Evolutionary conservation across 2,113 vertebrate species (phyloP).

Genomic region (Chitala chitala): DNA sequence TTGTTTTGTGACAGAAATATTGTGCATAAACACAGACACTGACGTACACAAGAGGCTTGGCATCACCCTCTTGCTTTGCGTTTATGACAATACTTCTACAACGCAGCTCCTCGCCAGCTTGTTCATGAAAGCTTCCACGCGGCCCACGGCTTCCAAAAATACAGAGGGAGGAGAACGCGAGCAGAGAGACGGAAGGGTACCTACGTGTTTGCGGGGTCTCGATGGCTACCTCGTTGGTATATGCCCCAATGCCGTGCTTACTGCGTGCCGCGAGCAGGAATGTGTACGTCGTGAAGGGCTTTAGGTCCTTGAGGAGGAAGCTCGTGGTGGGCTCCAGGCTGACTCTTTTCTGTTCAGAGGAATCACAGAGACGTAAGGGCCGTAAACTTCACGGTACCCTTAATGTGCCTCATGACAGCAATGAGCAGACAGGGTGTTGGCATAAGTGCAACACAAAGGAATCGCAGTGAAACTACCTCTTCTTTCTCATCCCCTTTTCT

Average conservation of each 20-base stretch:
- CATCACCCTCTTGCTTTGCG: not conserved
- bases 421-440: too few relatives aligned
- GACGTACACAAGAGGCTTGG: not conserved
- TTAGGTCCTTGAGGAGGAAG: slow-evolving; percentile 85
- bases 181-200: slow-evolving; percentile 64
- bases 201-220: slow-evolving; percentile 97
- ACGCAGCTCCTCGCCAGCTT: slow-evolving; percentile 7
- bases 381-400: too few relatives aligned
- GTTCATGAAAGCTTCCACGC: slow-evolving; percentile 4
- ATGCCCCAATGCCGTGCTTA: slow-evolving; percentile 90
- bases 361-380: not conserved
- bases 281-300: slow-evolving; percentile 89
- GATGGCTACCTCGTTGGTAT: slow-evolving; percentile 86
- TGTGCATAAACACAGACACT: not conserved
- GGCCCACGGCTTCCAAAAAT: not conserved
- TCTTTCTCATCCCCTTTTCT: slow-evolving; percentile 81
- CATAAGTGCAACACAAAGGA: too few relatives aligned
- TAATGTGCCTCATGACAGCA: too few relatives aligned
- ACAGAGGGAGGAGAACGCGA: not conserved
- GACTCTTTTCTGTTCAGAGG: slow-evolving; percentile 68
- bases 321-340: slow-evolving; percentile 80
- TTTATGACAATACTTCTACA: not conserved
- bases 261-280: slow-evolving; percentile 91
- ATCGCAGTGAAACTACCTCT: slow-evolving; percentile 70
- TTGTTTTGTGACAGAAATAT: not conserved